These are phyloP conservation scores for Nettapus auritus DNA, from an alignment of 2,113 vertebrate species.

Conservation along the genomic window DNA sequence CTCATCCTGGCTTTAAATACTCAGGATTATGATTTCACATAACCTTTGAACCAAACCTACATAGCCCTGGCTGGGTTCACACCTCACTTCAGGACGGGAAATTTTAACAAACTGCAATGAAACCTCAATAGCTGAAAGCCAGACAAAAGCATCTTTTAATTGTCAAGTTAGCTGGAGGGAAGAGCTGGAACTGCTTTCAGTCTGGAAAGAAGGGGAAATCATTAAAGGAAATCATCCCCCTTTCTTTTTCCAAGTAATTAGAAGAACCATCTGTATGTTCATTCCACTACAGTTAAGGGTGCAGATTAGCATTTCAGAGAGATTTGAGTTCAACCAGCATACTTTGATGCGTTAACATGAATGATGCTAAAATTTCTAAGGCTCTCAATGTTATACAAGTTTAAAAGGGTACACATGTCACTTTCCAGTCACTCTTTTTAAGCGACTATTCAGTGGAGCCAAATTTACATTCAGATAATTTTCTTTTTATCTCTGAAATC, in stretches of 20 bases:
- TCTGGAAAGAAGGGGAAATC: slow-evolving; percentile 56
- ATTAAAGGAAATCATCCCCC: slow-evolving; percentile 67
- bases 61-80: slow-evolving; percentile 14
- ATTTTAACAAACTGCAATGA: slow-evolving; percentile 35
- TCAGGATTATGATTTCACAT: slow-evolving; percentile 25
- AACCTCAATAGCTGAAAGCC: slow-evolving; percentile 57
- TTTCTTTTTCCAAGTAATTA: slow-evolving; percentile 65
- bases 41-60: slow-evolving; percentile 32
- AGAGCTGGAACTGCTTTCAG: slow-evolving; percentile 55
- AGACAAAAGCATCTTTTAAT: slow-evolving; percentile 66
- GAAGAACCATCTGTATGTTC: slow-evolving; percentile 69
- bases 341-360: slow-evolving; percentile 67
- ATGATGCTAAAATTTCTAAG: slow-evolving; percentile 59
- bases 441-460: slow-evolving; percentile 16
- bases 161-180: slow-evolving; percentile 52
- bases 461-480: slow-evolving; percentile 26
- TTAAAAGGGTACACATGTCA: slow-evolving; percentile 39
- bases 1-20: neutral
- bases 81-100: neutral
- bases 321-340: slow-evolving; percentile 47
- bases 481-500: slow-evolving; percentile 23
- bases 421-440: slow-evolving; percentile 33
- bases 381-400: slow-evolving; percentile 32
- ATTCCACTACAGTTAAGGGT: slow-evolving; percentile 46
- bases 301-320: slow-evolving; percentile 71